These are phyloP conservation scores for Lacerta agilis DNA, from an alignment of 2,797 vertebrate species.

Conservation along the genomic window DNA sequence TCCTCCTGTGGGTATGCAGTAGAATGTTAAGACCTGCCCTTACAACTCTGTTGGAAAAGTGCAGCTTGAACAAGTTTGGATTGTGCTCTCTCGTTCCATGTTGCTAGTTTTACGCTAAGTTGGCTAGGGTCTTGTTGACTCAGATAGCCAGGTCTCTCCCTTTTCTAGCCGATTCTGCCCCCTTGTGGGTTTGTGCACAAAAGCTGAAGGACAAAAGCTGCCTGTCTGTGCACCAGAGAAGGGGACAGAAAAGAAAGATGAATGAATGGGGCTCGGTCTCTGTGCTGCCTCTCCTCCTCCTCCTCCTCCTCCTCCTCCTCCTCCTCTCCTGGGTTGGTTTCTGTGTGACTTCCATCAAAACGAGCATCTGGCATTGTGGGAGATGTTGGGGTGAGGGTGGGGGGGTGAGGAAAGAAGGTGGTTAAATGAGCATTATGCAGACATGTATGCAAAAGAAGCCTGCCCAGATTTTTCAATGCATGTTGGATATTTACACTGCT, in stretches of 20 bases:
- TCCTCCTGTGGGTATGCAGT: not conserved
- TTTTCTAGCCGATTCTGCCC: slow-evolving; percentile 65
- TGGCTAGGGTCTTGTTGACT: slow-evolving; percentile 69
- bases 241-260: slow-evolving; percentile 56
- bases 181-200: slow-evolving; percentile 66
- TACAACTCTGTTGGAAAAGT: not conserved
- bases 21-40: not conserved
- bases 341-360: not conserved
- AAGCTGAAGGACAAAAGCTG: slow-evolving; percentile 63
- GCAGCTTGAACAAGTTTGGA: not conserved
- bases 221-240: slow-evolving; percentile 58
- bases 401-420: not conserved
- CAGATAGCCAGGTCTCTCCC: slow-evolving; percentile 63
- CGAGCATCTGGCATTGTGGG: not conserved
- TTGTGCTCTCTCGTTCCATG: not conserved
- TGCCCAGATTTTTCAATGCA: slow-evolving; percentile 43
- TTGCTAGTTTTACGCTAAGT: not conserved
- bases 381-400: not conserved
- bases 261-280: slow-evolving; percentile 60
- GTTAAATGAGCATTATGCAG: slow-evolving; percentile 3
- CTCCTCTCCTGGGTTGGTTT: not conserved
- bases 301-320: no score
- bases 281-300: not conserved
- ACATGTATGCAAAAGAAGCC: not conserved
- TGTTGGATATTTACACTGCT: slow-evolving; percentile 21